Conservation (phyloP, 1,140 invertebrate species). For the Diabrotica virgifera region DNA sequence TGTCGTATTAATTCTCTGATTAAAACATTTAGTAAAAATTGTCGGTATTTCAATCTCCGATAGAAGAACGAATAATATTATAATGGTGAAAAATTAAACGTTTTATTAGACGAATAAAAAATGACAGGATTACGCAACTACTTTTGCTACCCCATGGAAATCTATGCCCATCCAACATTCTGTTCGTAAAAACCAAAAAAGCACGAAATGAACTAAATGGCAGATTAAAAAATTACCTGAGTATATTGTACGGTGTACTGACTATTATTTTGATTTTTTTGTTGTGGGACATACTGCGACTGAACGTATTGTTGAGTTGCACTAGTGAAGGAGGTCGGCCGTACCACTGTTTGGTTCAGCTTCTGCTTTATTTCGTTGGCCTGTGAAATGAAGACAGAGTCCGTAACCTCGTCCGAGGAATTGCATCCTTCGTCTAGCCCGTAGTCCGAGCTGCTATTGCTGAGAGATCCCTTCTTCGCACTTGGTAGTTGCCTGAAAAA, state of each 20-base stretch:
- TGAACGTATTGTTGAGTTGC: slow-evolving; percentile 27
- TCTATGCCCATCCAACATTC: no score
- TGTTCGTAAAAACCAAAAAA: no score
- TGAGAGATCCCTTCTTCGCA: slow-evolving; percentile 46
- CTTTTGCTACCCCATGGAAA: no score
- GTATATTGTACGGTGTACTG: slow-evolving; percentile 38
- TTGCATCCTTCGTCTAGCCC: slow-evolving; percentile 69
- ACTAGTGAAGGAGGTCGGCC: slow-evolving; percentile 29
- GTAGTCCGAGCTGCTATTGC: slow-evolving; percentile 60
- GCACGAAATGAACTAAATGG: no score
- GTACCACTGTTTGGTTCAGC: slow-evolving; percentile 26
- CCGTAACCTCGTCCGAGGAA: slow-evolving; percentile 63
- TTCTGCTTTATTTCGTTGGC: slow-evolving; percentile 25
- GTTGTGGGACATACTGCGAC: slow-evolving; percentile 23
- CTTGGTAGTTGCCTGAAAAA: slow-evolving; percentile 49
- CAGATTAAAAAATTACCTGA: not conserved
- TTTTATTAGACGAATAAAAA: no score
- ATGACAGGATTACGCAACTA: no score
- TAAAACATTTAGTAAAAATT: no score
- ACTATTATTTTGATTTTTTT: slow-evolving; percentile 32
- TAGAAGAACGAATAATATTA: no score
- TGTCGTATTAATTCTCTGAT: no score
- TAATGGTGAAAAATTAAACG: no score
- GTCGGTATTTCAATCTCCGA: no score
- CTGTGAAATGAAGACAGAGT: slow-evolving; percentile 51